These are phyloP conservation scores for Cephus pygmeus DNA, from an alignment of 2,888 invertebrate genomes.

Conservation along the genomic window DNA sequence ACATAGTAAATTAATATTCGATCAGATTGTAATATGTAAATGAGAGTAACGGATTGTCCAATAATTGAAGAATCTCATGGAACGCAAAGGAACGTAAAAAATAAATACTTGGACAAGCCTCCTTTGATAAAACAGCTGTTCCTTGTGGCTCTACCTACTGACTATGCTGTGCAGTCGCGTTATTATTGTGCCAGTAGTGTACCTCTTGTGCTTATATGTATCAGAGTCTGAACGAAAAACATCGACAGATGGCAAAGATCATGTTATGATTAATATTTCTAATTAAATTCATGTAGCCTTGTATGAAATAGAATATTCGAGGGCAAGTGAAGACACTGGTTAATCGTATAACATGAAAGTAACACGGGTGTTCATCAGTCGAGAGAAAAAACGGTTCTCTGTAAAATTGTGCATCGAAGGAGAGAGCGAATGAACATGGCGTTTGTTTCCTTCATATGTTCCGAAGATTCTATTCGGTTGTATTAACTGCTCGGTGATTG, in stretches of 20 bases:
- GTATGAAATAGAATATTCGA: constrained; percentile 28
- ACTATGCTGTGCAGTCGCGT: neutral
- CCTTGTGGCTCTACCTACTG: neutral
- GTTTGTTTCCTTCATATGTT: constrained; percentile 60
- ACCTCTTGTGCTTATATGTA: constrained; percentile 17
- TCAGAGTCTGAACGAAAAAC: constrained; percentile 41
- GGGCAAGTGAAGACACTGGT: constrained; percentile 27
- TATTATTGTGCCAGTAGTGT: constrained; percentile 2
- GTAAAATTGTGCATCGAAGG: constrained; percentile 46
- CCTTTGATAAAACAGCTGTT: constrained; percentile 4
- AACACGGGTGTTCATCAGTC: constrained; percentile 28
- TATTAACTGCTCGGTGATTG: constrained; percentile 13
- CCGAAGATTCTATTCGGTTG: constrained; percentile 45
- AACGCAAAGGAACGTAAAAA: neutral
- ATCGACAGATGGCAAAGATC: constrained; percentile 60
- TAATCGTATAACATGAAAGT: constrained; percentile 21
- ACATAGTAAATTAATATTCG: neutral
- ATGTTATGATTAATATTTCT: constrained; percentile 54
- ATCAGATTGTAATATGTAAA: neutral
- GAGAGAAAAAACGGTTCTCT: constrained; percentile 31
- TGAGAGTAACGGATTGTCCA: neutral
- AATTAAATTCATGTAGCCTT: constrained; percentile 36
- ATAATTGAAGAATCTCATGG: neutral
- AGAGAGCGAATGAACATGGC: constrained; percentile 58
- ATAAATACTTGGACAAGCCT: constrained; percentile 4